Conservation (phyloP, 2,113 vertebrate species). For the Apeltes quadracus region DNA sequence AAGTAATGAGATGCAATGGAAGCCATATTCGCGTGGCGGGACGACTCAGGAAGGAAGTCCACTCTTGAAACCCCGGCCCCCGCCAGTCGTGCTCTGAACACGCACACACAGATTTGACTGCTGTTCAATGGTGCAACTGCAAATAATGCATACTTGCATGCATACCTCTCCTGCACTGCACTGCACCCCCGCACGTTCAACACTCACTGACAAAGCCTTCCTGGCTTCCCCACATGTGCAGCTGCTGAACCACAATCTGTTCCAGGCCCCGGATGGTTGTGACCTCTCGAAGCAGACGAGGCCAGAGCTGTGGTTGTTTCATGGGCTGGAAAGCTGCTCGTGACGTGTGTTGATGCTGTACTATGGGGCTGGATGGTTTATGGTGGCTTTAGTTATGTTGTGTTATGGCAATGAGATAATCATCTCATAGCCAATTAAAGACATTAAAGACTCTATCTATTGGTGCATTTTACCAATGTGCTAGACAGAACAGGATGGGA, state of each 20-base stretch:
- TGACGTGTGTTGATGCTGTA: neutral
- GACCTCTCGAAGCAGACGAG: constrained; percentile 16
- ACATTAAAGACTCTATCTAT: constrained; percentile 18
- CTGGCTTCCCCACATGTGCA: constrained; percentile 7
- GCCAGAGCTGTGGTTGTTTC: constrained; percentile 12
- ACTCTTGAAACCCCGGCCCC: constrained; percentile 48
- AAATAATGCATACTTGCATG: constrained; percentile 6
- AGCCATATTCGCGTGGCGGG: neutral
- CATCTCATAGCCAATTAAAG: constrained; percentile 15
- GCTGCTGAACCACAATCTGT: constrained; percentile 18
- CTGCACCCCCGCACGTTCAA: constrained; percentile 30
- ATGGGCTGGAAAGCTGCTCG: constrained; percentile 3
- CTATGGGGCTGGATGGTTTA: neutral
- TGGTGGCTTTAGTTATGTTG: neutral
- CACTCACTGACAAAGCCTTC: constrained; percentile 13
- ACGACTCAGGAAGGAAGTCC: constrained; percentile 67
- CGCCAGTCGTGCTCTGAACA: constrained; percentile 3
- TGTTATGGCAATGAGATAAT: constrained; percentile 21
- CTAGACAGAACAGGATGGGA: constrained; percentile 67
- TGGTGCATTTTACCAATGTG: constrained; percentile 28
- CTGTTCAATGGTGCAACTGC: neutral
- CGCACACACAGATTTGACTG: neutral
- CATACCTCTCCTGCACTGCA: constrained; percentile 3
- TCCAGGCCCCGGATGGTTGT: neutral
- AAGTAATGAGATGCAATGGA: constrained; percentile 3